These are phyloP conservation scores for Limonius californicus DNA, from an alignment of 1,140 invertebrate species.

Conservation along the genomic window DNA sequence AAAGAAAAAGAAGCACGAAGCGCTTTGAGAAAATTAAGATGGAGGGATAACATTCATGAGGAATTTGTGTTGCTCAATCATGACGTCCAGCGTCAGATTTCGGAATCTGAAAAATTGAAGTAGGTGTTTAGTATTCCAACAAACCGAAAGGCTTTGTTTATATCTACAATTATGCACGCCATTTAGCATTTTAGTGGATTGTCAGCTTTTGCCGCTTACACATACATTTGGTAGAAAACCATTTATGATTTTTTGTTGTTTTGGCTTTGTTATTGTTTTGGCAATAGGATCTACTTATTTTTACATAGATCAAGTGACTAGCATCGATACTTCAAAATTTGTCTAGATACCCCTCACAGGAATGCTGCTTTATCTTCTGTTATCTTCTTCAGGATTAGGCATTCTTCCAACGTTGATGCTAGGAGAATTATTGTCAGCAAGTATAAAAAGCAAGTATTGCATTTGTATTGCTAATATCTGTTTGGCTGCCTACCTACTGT, in stretches of 20 bases:
- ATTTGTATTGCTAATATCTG: no score
- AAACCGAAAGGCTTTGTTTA: conserved; percentile 40
- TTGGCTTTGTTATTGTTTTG: conserved; percentile 40
- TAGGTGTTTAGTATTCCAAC: no score
- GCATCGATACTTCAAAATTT: not conserved
- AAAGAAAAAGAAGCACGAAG: conserved; percentile 31
- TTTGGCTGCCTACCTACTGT: no score
- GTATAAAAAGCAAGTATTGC: conserved; percentile 39
- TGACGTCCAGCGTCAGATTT: conserved; percentile 29
- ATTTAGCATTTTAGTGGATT: conserved; percentile 26
- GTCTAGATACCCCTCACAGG: not conserved
- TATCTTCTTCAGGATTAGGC: not conserved
- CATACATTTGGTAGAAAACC: not conserved
- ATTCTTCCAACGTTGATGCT: conserved; percentile 26
- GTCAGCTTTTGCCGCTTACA: conserved; percentile 21
- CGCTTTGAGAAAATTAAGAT: conserved; percentile 40
- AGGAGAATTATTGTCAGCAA: conserved; percentile 39
- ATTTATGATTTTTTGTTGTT: not conserved
- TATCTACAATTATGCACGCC: not conserved
- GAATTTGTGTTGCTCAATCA: conserved; percentile 25
- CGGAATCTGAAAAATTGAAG: conserved; percentile 25
- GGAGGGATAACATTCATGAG: not conserved
- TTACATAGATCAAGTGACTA: conserved; percentile 28
- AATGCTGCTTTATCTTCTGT: not conserved
- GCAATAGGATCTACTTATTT: not conserved